A percentile compares a stretch with the other conserved stretches of the same genome.
Conservation (phyloP, 2,888 invertebrate species). For the Glyphotaelius pellucidus region DNA sequence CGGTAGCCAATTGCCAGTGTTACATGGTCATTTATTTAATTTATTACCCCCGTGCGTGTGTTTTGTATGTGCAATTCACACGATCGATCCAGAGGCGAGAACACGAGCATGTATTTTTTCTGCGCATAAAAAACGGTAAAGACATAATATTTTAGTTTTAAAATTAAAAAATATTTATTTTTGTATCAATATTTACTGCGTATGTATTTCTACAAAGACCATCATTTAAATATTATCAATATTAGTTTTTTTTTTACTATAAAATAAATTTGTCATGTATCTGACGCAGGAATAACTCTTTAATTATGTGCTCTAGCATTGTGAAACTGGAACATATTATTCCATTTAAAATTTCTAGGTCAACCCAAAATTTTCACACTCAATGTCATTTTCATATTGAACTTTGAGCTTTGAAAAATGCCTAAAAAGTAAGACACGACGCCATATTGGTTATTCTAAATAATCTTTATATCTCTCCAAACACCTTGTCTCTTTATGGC, state of each 20-base stretch:
- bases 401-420: too few species aligned
- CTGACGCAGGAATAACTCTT: background rate
- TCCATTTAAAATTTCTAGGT: too few species aligned
- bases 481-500: too few species aligned
- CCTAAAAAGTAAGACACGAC: too few species aligned
- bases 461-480: too few species aligned
- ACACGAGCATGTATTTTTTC: background rate
- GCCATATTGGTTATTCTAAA: too few species aligned
- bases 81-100: background rate
- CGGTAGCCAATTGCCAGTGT: slow-evolving; percentile 48
- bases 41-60: slow-evolving; percentile 50
- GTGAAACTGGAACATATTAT: too few species aligned
- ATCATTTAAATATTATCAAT: background rate
- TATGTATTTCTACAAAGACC: background rate
- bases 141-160: background rate
- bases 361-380: too few species aligned
- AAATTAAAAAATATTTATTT: background rate
- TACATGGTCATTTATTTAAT: slow-evolving; percentile 53
- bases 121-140: background rate
- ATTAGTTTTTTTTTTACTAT: background rate
- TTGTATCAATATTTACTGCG: background rate
- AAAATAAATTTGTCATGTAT: background rate
- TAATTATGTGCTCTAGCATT: too few species aligned
- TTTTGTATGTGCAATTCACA: slow-evolving; percentile 21
- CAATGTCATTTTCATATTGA: too few species aligned